Percentiles rank a stretch among this genome's conserved stretches.
phyloP scores from a whole-genome alignment of 64 coral and sea anemone species.

The Stichodactyla mertensii region DNA sequence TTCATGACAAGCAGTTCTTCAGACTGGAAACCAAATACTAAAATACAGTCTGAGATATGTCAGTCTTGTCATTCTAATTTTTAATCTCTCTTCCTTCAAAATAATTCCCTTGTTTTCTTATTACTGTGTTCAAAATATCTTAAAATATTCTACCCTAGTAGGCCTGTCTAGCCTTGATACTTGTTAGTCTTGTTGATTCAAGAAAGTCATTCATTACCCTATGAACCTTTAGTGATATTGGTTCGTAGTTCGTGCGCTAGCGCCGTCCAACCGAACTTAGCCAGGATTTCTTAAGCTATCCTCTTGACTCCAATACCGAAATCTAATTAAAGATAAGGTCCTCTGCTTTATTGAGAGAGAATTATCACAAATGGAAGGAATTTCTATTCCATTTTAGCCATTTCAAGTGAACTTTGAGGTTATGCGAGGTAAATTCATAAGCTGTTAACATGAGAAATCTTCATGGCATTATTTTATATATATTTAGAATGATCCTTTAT shows the following conservation, averaged over 20 bases:
- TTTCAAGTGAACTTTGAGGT: background rate
- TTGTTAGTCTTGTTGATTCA: too few species aligned
- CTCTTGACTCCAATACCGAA: background rate
- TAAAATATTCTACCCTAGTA: background rate
- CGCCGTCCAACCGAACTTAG: background rate
- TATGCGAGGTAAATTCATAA: background rate
- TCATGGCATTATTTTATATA: background rate
- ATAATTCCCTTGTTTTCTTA: background rate
- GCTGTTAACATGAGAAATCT: background rate
- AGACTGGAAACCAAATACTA: background rate
- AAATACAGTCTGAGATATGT: background rate
- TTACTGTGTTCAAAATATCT: background rate
- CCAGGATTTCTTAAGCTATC: background rate
- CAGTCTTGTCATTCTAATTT: background rate
- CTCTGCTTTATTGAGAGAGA: background rate
- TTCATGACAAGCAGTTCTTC: background rate
- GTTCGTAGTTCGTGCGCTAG: background rate
- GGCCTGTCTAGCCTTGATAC: background rate
- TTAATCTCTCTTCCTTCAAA: background rate
- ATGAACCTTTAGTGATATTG: background rate
- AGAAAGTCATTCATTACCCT: background rate
- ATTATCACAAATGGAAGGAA: background rate
- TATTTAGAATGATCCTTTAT: background rate
- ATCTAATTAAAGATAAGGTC: conserved; percentile 1
- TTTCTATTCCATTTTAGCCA: background rate